phyloP scores from a whole-genome alignment of 2,888 invertebrate species.

The Cryptus viduatorius region DNA sequence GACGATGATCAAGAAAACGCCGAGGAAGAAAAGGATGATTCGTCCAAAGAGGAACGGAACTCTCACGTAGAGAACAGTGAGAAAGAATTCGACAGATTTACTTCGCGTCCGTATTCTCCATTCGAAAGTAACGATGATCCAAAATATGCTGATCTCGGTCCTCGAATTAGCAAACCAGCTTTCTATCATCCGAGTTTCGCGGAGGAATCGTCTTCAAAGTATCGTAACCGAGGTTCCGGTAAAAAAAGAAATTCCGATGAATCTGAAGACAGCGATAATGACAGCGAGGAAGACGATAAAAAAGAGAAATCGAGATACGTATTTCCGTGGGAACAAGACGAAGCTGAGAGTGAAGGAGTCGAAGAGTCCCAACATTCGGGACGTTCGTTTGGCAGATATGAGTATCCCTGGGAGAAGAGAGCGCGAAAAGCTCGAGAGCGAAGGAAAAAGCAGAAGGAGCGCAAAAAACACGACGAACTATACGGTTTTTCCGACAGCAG shows the following conservation, averaged over 20 bases:
- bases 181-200: conserved; percentile 78
- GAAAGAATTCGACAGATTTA: conserved; percentile 75
- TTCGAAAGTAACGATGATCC: conserved; percentile 80
- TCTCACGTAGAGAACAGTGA: conserved; percentile 67
- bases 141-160: conserved; percentile 78
- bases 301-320: conserved; percentile 72
- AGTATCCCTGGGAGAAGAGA: conserved; percentile 83
- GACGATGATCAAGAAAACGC: conserved; percentile 64
- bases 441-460: conserved; percentile 53
- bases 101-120: conserved; percentile 78
- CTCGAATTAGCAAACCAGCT: conserved; percentile 79
- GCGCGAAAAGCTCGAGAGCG: conserved; percentile 75
- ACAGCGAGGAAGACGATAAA: conserved; percentile 54
- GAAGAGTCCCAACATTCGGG: conserved; percentile 67
- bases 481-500: conserved; percentile 47
- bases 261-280: conserved; percentile 40
- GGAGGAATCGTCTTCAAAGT: conserved; percentile 64
- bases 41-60: conserved; percentile 26
- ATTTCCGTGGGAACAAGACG: conserved; percentile 79
- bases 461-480: conserved; percentile 55
- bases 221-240: conserved; percentile 58
- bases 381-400: conserved; percentile 72
- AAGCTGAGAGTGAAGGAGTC: conserved; percentile 63
- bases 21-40: conserved; percentile 36
- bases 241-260: conserved; percentile 56